A percentile compares a stretch with the other conserved stretches of the same genome.
Evolutionary conservation across 2,797 vertebrate species (phyloP).

Genomic region (Poeciliopsis gracilis): DNA sequence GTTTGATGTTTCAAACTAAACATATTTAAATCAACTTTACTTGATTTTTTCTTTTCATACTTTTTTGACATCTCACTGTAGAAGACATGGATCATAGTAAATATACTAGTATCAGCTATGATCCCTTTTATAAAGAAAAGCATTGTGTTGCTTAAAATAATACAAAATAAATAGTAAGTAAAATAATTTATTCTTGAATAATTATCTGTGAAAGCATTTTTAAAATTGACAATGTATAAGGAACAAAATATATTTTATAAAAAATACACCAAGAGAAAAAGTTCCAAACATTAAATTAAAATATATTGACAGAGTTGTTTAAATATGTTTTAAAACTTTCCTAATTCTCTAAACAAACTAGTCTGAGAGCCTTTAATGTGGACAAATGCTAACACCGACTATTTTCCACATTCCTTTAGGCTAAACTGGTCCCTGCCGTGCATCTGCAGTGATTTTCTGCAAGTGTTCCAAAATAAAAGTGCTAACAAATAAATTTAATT

Average conservation of each 20-base stretch:
- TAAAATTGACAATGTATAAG: slow-evolving; percentile 5
- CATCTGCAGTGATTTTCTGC: slow-evolving; percentile 15
- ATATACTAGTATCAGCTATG: background rate
- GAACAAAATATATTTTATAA: slow-evolving; percentile 36
- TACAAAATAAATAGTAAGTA: background rate
- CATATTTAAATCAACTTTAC: background rate
- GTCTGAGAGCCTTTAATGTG: background rate
- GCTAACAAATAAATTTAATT: slow-evolving; percentile 19
- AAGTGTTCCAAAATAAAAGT: slow-evolving; percentile 3
- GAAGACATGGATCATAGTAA: background rate
- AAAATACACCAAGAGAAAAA: slow-evolving; percentile 9
- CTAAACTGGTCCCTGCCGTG: slow-evolving; percentile 9
- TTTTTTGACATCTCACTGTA: background rate
- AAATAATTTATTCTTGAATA: slow-evolving; percentile 7
- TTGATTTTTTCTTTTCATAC: background rate
- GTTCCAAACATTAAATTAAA: slow-evolving; percentile 33
- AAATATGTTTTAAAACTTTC: background rate
- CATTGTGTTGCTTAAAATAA: background rate
- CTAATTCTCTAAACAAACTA: background rate
- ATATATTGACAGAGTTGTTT: slow-evolving; percentile 2
- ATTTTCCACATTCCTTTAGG: slow-evolving; percentile 9
- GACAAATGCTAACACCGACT: slow-evolving; percentile 7
- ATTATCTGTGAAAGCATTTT: background rate
- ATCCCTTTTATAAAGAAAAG: background rate
- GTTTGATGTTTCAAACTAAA: background rate